These are phyloP conservation scores for Aphrophora alni DNA, from an alignment of 2,888 invertebrate species.

Conservation along the genomic window DNA sequence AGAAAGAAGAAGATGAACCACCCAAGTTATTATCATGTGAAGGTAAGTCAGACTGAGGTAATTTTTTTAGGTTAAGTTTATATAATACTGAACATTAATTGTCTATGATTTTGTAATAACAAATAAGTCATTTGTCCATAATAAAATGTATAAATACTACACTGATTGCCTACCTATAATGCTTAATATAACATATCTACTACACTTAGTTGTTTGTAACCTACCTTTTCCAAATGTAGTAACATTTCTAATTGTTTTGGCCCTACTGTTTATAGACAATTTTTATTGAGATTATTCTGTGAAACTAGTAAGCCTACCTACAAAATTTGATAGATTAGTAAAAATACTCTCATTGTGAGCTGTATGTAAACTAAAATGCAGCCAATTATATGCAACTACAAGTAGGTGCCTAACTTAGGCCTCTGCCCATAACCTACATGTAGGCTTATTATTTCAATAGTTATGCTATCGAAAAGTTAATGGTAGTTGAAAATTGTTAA, in stretches of 20 bases:
- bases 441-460: too few species aligned
- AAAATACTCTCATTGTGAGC: not conserved
- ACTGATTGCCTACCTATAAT: not conserved
- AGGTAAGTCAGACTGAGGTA: not conserved
- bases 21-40: not conserved
- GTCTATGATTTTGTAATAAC: slow-evolving; percentile 2
- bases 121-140: not conserved
- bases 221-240: not conserved
- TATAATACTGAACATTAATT: not conserved
- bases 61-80: not conserved
- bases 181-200: not conserved
- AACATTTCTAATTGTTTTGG: not conserved
- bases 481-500: not conserved
- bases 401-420: not conserved
- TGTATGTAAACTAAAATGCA: too few species aligned
- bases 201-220: not conserved
- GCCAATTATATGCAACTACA: too few species aligned
- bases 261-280: slow-evolving; percentile 4
- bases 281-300: not conserved
- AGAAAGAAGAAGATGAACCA: not conserved
- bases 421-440: not conserved
- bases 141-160: not conserved
- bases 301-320: not conserved
- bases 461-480: not conserved
- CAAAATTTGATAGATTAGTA: slow-evolving; percentile 9